Percentiles rank a stretch among this genome's conserved stretches.
Evolutionary conservation across 2,797 vertebrate genomes (phyloP).

Genomic region (Numenius phaeopus): DNA sequence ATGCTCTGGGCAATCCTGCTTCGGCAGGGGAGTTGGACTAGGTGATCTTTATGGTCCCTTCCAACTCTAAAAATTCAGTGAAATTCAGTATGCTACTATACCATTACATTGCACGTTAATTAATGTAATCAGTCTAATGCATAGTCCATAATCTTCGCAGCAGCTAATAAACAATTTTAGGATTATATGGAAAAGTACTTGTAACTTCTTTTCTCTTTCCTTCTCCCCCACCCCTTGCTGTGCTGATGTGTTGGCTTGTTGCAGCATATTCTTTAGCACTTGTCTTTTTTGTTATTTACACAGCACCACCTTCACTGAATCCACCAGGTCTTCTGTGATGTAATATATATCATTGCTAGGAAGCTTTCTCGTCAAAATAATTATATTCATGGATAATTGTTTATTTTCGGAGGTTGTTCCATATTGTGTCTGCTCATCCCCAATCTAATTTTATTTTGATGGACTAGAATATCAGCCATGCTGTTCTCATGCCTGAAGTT

Average conservation of each 20-base stretch:
- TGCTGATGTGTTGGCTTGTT: not conserved
- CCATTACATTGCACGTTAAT: not conserved
- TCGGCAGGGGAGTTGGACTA: no score
- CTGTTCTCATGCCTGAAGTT: slow-evolving; percentile 60
- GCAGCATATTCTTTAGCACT: not conserved
- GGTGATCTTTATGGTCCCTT: no score
- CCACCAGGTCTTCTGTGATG: not conserved
- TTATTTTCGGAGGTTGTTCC: slow-evolving; percentile 50
- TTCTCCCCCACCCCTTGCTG: not conserved
- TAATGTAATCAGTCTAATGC: not conserved
- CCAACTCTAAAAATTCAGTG: no score
- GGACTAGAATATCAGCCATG: slow-evolving; percentile 50
- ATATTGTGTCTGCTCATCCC: slow-evolving; percentile 53
- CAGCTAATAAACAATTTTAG: not conserved
- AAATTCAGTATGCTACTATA: not conserved
- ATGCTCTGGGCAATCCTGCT: no score
- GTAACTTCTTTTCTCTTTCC: not conserved
- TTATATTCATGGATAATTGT: slow-evolving; percentile 37
- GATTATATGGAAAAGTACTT: not conserved
- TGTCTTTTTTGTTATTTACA: not conserved
- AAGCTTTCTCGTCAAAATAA: slow-evolving; percentile 55
- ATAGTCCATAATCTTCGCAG: not conserved
- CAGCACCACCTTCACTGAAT: not conserved
- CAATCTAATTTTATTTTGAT: slow-evolving; percentile 70
- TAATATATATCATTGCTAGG: not conserved